phyloP scores from a whole-genome alignment of 2,888 invertebrate genomes.

The Drosophila sordidula region DNA sequence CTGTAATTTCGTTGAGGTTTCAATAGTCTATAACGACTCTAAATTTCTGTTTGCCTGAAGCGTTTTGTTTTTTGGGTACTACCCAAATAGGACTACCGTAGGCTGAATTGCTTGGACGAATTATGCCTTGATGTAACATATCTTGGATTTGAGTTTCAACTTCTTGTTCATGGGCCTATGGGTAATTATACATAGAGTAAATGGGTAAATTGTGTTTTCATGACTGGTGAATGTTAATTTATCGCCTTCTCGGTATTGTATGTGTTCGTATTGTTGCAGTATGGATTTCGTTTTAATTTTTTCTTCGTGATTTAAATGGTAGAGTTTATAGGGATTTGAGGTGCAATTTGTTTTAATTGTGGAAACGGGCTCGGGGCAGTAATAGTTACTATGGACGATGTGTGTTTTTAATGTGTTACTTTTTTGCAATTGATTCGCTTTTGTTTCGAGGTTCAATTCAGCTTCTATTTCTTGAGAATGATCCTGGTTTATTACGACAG shows the following conservation, averaged over 20 bases:
- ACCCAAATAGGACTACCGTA: too few species aligned
- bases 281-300: not conserved
- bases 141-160: not conserved
- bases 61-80: conserved; percentile 6
- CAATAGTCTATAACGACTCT: too few species aligned
- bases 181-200: not conserved
- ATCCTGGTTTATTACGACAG: not conserved
- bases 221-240: not conserved
- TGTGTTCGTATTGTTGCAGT: conserved; percentile 1
- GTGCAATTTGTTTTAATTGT: too few species aligned
- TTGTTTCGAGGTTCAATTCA: not conserved
- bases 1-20: conserved; percentile 18
- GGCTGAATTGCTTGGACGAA: not conserved
- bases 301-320: conserved; percentile 2
- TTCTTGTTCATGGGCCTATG: not conserved
- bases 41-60: conserved; percentile 3
- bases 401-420: not conserved
- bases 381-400: too few species aligned
- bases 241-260: not conserved
- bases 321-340: not conserved
- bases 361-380: too few species aligned
- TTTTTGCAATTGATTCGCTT: not conserved
- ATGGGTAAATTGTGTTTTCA: not conserved
- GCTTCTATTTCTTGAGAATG: not conserved
- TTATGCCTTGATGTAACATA: not conserved